phyloP scores from a whole-genome alignment of 2,797 vertebrate species.

The Trematomus bernacchii region DNA sequence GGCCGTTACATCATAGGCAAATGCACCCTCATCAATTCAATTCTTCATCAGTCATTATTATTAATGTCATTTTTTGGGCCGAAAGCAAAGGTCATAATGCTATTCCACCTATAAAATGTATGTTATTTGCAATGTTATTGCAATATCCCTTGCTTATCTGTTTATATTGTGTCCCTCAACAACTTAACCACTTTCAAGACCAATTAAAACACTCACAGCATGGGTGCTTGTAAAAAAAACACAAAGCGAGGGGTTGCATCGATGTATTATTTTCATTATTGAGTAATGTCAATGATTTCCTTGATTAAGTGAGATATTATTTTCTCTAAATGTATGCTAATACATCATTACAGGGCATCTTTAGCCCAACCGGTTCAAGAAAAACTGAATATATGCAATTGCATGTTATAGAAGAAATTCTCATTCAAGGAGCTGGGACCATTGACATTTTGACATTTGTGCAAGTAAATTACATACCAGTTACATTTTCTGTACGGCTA shows the following conservation, averaged over 20 bases:
- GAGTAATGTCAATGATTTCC: background rate
- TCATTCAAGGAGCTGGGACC: background rate
- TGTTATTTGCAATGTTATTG: too few relatives aligned
- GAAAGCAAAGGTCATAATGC: background rate
- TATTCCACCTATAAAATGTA: background rate
- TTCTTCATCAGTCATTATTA: slow-evolving; percentile 36
- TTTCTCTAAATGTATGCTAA: background rate
- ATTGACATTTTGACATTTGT: background rate
- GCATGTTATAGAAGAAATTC: background rate
- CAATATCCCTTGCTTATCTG: too few relatives aligned
- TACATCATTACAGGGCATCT: background rate
- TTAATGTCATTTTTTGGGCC: slow-evolving; percentile 20
- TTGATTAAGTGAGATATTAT: background rate
- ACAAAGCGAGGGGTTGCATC: background rate
- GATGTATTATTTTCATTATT: background rate
- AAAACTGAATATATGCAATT: background rate
- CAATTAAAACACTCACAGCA: background rate
- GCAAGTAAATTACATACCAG: background rate
- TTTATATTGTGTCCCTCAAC: too few relatives aligned
- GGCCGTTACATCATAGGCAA: slow-evolving; percentile 58
- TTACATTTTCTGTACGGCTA: background rate
- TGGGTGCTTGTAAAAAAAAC: background rate
- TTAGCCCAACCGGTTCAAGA: background rate
- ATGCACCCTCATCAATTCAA: slow-evolving; percentile 56
- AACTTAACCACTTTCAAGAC: background rate